Base-by-base conservation (phyloP, 2,888 invertebrate genomes). In the Tachina grossa region DNA sequence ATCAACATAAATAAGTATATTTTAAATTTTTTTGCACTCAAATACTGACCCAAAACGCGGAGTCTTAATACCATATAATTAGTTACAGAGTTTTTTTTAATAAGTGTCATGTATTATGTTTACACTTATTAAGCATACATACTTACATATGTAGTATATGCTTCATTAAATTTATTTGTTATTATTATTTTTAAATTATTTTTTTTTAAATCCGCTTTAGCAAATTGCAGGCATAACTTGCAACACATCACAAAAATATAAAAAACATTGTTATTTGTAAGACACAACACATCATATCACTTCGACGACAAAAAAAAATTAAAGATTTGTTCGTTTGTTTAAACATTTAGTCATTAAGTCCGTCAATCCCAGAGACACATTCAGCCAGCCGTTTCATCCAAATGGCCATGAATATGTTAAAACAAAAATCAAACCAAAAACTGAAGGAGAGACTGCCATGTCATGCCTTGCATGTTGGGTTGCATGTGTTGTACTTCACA, bases 391-490 rank as follows among this genome's bases (percentile, higher is more conserved):
- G 66, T 43, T 59, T 68, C 57, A 68, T 22, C 14, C 51, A 51
- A 74, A 74, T 59, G 80, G 66, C 80, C 80, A 61, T 81, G 80
- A 81, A 75, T 43, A 39, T 80, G 16, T 55, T 49, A 65, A 74
- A 72, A 65, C 31, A 68, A 71, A 79, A 63, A 61, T 19, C 13
- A 9, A 59, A 19, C 22, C 39, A 39, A 51, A 53, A 14, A 49
- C 49, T 63, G 19, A 53, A 69, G 47, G 59, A 55, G 69, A 77
- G 47, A 66, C 66, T 66, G 72, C 57, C 9, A 74, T 65, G 13
- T 57, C 74, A 49, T 63, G 39, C 9, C 22, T 51, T 9, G 59
- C 22, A 47, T 66, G 66, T 31, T 47, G n/a, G n/a, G 22, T 45
- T 47, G 71, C 63, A 61, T 51, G 43, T 71, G 43, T n/a, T 71